A percentile compares a stretch with the other conserved stretches of the same genome.
Conservation (phyloP, 2,113 vertebrate genomes). For the Lasiurus cinereus region DNA sequence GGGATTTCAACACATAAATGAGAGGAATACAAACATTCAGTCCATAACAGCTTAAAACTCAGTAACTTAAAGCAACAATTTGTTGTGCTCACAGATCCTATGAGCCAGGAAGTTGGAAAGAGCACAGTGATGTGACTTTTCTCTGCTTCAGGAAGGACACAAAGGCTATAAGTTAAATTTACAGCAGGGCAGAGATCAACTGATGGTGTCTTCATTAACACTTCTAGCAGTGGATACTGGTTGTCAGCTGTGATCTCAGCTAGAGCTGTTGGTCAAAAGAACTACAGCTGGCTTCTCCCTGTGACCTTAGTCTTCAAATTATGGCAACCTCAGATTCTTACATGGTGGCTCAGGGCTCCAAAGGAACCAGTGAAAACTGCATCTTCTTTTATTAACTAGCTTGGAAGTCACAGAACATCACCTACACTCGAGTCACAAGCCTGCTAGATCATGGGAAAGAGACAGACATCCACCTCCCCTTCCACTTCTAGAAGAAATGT, state of each 20-base stretch:
- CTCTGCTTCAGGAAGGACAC: background rate
- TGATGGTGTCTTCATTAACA: background rate
- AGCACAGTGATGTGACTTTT: background rate
- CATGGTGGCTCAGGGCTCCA: background rate
- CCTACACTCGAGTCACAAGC: background rate
- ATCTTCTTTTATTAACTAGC: constrained; percentile 23
- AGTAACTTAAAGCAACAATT: constrained; percentile 10
- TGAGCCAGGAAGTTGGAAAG: background rate
- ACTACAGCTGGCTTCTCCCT: background rate
- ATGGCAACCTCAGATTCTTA: background rate
- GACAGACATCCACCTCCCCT: background rate
- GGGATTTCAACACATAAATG: background rate
- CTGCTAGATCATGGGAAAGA: background rate
- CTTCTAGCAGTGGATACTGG: background rate
- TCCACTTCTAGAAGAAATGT: background rate
- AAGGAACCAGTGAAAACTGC: background rate
- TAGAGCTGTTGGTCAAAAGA: background rate
- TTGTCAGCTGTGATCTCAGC: background rate
- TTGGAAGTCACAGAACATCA: background rate
- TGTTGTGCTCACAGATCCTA: background rate
- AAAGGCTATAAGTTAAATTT: background rate
- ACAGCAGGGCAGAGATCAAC: background rate
- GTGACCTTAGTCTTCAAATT: constrained; percentile 7
- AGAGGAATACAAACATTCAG: background rate
- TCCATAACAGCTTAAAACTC: background rate